Evolutionary conservation across 2,888 invertebrate genomes (phyloP).

Genomic region (Polydrusus cervinus): DNA sequence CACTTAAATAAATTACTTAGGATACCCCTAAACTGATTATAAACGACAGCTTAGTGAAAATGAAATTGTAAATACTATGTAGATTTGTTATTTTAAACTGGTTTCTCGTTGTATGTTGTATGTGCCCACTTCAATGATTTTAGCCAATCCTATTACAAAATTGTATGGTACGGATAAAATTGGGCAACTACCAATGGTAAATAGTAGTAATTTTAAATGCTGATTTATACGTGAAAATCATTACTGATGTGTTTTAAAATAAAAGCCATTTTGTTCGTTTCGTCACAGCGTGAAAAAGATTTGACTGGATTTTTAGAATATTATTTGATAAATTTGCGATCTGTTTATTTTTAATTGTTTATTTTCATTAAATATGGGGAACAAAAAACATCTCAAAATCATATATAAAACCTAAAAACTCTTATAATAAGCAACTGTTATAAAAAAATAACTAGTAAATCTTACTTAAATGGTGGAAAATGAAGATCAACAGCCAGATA

Average conservation of each 20-base stretch:
- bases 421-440: no score
- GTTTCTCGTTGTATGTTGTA: no score
- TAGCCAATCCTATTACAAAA: constrained; percentile 4
- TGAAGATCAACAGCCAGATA: no score
- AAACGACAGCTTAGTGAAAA: constrained; percentile 7
- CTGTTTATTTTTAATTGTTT: no score
- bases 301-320: background rate
- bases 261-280: background rate
- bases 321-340: no score
- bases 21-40: background rate
- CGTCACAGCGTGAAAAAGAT: background rate
- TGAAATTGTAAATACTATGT: background rate
- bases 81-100: no score
- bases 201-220: background rate
- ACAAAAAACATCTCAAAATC: no score
- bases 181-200: constrained; percentile 9
- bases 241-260: background rate
- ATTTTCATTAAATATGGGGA: no score
- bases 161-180: background rate
- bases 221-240: constrained; percentile 1
- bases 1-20: constrained; percentile 1
- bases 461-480: no score
- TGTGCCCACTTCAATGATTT: background rate
- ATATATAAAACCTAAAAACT: no score
- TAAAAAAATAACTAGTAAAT: no score